Conservation (phyloP, 1,140 invertebrate species). For the Radopholus similis region DNA sequence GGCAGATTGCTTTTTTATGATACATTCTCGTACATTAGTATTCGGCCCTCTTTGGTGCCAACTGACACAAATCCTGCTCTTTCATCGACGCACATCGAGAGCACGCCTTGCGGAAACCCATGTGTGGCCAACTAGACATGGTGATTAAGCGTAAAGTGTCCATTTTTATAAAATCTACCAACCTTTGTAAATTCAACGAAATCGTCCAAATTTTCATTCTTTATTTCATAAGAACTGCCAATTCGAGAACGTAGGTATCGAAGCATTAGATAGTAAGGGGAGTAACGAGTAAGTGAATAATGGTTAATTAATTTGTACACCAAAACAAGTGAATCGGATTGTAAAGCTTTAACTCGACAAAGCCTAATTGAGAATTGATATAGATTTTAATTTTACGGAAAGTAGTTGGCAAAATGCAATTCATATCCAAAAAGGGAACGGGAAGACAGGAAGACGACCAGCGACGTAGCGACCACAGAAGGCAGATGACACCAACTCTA, state of each 20-base stretch:
- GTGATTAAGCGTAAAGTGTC: neutral
- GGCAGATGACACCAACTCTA: too few relatives aligned
- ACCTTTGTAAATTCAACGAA: conserved; percentile 28
- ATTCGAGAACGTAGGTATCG: conserved; percentile 32
- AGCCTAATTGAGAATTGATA: too few relatives aligned
- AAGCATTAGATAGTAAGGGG: too few relatives aligned
- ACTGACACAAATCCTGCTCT: conserved; percentile 22
- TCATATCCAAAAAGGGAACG: too few relatives aligned
- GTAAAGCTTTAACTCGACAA: too few relatives aligned
- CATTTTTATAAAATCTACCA: neutral
- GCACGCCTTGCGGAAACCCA: conserved; percentile 36
- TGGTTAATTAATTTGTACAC: too few relatives aligned
- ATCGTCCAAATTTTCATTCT: conserved; percentile 25
- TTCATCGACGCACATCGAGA: conserved; percentile 28
- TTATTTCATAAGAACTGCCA: conserved; percentile 25
- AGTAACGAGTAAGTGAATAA: too few relatives aligned
- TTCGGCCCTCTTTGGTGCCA: conserved; percentile 32
- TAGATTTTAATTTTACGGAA: too few relatives aligned
- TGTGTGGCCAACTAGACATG: conserved; percentile 20
- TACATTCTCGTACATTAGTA: conserved; percentile 32
- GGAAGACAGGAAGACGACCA: too few relatives aligned
- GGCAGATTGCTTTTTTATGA: neutral
- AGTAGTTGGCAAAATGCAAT: too few relatives aligned
- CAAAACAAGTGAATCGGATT: too few relatives aligned
- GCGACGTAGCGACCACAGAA: too few relatives aligned